These are phyloP conservation scores for Tillus elongatus DNA, from an alignment of 2,888 invertebrate genomes.

Conservation along the genomic window DNA sequence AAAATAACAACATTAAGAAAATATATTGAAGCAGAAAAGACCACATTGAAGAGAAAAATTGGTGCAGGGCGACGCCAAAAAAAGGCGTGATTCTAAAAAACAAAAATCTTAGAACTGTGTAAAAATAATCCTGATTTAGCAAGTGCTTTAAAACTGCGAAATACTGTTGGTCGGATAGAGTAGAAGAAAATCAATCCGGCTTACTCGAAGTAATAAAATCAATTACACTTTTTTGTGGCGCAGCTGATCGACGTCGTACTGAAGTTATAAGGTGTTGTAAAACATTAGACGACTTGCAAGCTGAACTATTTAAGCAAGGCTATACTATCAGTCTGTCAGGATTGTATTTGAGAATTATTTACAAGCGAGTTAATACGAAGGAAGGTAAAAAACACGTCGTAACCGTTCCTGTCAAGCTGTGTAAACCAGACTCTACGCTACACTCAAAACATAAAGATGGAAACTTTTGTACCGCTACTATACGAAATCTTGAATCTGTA, in stretches of 20 bases:
- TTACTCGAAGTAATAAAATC: conserved; percentile 7
- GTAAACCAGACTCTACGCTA: conserved; percentile 4
- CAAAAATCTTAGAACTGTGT: conserved; percentile 10
- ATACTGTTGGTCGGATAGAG: conserved; percentile 9
- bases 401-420: too few relatives aligned
- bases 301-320: conserved; percentile 13
- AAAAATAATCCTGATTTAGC: conserved; percentile 9
- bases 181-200: conserved; percentile 10
- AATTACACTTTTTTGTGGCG: conserved; percentile 9
- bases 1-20: conserved; percentile 9
- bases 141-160: conserved; percentile 7
- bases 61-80: conserved; percentile 9
- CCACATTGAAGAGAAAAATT: conserved; percentile 10
- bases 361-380: conserved; percentile 5
- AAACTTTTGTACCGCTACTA: too few relatives aligned
- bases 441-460: conserved; percentile 6
- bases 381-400: conserved; percentile 6
- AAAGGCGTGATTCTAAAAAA: conserved; percentile 11
- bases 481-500: too few relatives aligned
- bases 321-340: conserved; percentile 14
- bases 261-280: conserved; percentile 20
- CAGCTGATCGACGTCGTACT: conserved; percentile 21
- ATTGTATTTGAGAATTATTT: not conserved
- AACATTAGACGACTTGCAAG: conserved; percentile 16
- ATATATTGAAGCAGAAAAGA: conserved; percentile 8